Base-by-base conservation (phyloP, 2,113 vertebrate species). In the Onychostruthus taczanowskii region DNA sequence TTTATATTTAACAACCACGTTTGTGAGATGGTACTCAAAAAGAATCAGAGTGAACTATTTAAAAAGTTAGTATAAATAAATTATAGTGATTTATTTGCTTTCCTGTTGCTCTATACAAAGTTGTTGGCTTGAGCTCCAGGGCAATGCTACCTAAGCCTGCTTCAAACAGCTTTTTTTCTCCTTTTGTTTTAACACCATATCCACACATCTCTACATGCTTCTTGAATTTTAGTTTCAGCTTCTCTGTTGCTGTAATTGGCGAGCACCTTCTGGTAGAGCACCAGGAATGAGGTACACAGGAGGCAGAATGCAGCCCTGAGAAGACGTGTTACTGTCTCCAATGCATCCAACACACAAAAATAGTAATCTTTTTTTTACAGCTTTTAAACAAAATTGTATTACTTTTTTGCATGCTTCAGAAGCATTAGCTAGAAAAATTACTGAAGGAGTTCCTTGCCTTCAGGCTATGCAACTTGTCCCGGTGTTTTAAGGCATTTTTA, bases 51-150 rank as follows among this genome's bases (percentile, higher is more conserved):
- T 72, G 69, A 89, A 82, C 69, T 94, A 95, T 88, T 97, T 3
- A 37, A 88, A 95, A 95, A 95, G 94, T 92, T 90, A 37, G 11
- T 61, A 19, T 96, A 90, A 95, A 95, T 92, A 95, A 91, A 96
- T 95, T 85, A 95, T 39, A 91, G 93, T 93, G 44, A 89, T 96
- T 92, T 93, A 28, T 88, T 92, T 87, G 49, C 82, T 85, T 83
- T 94, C 91, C 77, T 77, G 30, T 80, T 91, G 80, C 46, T 94
- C 56, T 90, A 61, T 64, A 62, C 69, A 92, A 89, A n/a, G 31
- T 30, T 87, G 16, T 69, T 88, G 43, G 75, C 70, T 85, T 76
- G 58, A 75, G n/a, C 56, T 90, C 18, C 53, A 82, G 61, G 77
- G 43, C 41, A 81, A 33, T 50, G 41, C 49, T 82, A 53, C 49